phyloP scores from a whole-genome alignment of 1,140 invertebrate species.

The Magallana ariakensis region DNA sequence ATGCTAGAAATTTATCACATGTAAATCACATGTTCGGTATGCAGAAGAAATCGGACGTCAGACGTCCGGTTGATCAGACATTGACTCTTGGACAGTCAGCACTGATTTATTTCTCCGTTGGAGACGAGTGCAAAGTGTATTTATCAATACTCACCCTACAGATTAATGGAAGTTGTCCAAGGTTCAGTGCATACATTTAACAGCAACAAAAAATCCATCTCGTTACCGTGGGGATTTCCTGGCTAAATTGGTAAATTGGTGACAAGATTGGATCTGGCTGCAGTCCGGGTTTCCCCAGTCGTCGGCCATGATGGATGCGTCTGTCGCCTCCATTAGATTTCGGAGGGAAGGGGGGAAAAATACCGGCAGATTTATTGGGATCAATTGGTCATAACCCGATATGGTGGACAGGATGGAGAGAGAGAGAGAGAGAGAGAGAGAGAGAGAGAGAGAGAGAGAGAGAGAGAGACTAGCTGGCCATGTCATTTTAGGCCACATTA shows the following conservation, averaged over 20 bases:
- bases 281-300: not conserved
- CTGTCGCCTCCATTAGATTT: not conserved
- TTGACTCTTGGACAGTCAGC: no score
- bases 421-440: constrained; percentile 23
- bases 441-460: constrained; percentile 15
- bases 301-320: constrained; percentile 6
- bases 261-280: constrained; percentile 6
- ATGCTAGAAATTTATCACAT: no score
- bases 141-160: not conserved
- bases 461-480: not conserved
- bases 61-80: not conserved
- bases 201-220: constrained; percentile 29
- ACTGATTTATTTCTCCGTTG: no score
- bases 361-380: not conserved
- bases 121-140: not conserved
- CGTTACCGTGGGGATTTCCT: not conserved
- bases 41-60: no score
- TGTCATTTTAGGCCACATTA: no score
- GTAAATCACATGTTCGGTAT: no score
- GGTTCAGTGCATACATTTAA: not conserved
- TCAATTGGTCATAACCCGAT: not conserved
- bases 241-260: not conserved
- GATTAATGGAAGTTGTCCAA: not conserved
- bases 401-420: not conserved
- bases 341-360: not conserved